These are phyloP conservation scores for Asteroscopus sphinx DNA, from an alignment of 2,888 invertebrate genomes.

Conservation along the genomic window DNA sequence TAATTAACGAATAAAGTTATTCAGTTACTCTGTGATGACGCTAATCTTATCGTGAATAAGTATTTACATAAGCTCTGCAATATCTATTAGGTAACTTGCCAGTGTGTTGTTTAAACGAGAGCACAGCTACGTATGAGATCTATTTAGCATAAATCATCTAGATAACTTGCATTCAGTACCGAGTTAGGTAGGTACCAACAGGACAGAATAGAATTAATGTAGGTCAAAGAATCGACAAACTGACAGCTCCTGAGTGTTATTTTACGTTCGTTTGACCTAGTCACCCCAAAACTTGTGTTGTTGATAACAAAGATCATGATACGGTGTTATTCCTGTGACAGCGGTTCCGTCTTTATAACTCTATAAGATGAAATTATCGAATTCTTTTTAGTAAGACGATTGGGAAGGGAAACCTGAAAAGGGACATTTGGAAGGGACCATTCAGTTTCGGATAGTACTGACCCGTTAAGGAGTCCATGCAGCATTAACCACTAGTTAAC, in stretches of 20 bases:
- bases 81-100: slow-evolving; percentile 6
- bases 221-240: slow-evolving; percentile 8
- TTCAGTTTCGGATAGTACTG: too few species aligned
- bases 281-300: too few species aligned
- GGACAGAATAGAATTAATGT: slow-evolving; percentile 3
- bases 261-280: too few species aligned
- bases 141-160: slow-evolving; percentile 4
- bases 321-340: too few species aligned
- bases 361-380: too few species aligned
- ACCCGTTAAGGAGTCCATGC: too few species aligned
- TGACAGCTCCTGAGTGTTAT: background rate
- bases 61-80: slow-evolving; percentile 18
- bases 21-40: slow-evolving; percentile 4
- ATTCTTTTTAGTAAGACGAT: too few species aligned
- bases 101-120: slow-evolving; percentile 2
- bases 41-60: slow-evolving; percentile 28
- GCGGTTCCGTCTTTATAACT: too few species aligned
- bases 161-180: slow-evolving; percentile 7
- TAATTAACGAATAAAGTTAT: background rate
- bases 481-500: too few species aligned
- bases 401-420: too few species aligned
- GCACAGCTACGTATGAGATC: slow-evolving; percentile 2
- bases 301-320: too few species aligned
- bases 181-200: slow-evolving; percentile 3
- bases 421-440: too few species aligned